These are phyloP conservation scores for Tokudaia muenninki DNA, from an alignment of 2,797 vertebrate species.

Conservation along the genomic window DNA sequence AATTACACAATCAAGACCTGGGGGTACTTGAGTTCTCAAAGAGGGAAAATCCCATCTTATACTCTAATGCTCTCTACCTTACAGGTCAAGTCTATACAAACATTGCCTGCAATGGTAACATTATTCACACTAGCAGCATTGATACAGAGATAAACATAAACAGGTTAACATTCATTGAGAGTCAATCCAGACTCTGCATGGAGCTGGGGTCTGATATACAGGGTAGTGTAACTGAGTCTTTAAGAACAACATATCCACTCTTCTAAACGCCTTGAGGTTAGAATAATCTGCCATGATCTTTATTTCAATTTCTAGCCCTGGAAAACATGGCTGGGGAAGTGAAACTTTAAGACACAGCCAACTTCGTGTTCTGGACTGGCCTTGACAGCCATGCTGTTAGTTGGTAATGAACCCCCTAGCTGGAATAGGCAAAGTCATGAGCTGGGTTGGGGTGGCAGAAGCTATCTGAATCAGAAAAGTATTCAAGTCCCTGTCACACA, in stretches of 20 bases:
- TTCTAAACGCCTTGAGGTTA: conserved; percentile 7
- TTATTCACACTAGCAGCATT: background rate
- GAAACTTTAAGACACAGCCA: background rate
- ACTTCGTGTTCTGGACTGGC: background rate
- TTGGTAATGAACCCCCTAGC: background rate
- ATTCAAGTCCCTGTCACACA: background rate
- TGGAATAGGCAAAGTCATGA: background rate
- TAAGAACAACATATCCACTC: background rate
- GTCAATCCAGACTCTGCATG: background rate
- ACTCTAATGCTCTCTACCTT: background rate
- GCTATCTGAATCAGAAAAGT: background rate
- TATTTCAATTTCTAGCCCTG: conserved; percentile 3
- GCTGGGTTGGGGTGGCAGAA: background rate
- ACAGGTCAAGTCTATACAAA: background rate
- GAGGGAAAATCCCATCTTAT: background rate
- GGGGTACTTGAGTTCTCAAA: background rate
- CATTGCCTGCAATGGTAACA: background rate
- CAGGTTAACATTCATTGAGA: background rate
- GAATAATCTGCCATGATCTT: background rate
- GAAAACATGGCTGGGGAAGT: background rate
- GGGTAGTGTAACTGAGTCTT: background rate
- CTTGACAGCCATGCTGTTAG: background rate
- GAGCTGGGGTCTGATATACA: conserved; percentile 17
- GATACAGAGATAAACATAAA: background rate
- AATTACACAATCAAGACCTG: background rate